A percentile compares a stretch with the other conserved stretches of the same genome.
Conservation (phyloP, 2,888 invertebrate genomes). For the Drosophila peninsularis region DNA sequence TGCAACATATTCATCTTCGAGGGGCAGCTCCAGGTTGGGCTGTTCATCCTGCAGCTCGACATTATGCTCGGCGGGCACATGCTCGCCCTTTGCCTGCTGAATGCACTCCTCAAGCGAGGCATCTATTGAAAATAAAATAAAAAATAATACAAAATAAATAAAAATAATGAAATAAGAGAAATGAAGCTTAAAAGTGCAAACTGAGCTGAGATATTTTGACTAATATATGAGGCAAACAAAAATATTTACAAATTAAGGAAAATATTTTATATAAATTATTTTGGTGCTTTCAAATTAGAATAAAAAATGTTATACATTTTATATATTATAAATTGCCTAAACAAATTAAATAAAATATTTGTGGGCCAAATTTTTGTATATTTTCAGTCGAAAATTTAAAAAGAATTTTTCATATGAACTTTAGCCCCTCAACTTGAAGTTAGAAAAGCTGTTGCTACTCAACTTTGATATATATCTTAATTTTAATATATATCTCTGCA, state of each 20-base stretch:
- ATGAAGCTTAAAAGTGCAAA: neutral
- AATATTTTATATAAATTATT: neutral
- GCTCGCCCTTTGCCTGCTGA: conserved; percentile 86
- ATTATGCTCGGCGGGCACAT: conserved; percentile 84
- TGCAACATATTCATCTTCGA: conserved; percentile 68
- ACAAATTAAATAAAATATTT: too few species aligned
- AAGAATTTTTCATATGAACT: neutral
- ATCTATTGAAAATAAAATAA: conserved; percentile 83
- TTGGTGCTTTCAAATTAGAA: neutral
- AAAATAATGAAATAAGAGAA: conserved; percentile 11
- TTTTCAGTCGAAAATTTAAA: too few species aligned
- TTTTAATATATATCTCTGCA: too few species aligned
- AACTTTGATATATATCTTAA: neutral
- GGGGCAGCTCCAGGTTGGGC: conserved; percentile 66
- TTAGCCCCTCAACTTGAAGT: neutral
- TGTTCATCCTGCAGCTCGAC: conserved; percentile 83
- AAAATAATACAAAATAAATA: conserved; percentile 36
- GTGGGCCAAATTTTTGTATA: too few species aligned
- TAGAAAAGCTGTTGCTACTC: neutral
- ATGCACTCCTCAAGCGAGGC: conserved; percentile 88
- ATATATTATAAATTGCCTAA: too few species aligned
- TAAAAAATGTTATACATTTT: too few species aligned
- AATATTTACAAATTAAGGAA: neutral
- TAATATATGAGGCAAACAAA: neutral
- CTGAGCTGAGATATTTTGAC: neutral